These are phyloP conservation scores for Crenuchus spilurus DNA, from an alignment of 2,797 vertebrate genomes.

Conservation along the genomic window DNA sequence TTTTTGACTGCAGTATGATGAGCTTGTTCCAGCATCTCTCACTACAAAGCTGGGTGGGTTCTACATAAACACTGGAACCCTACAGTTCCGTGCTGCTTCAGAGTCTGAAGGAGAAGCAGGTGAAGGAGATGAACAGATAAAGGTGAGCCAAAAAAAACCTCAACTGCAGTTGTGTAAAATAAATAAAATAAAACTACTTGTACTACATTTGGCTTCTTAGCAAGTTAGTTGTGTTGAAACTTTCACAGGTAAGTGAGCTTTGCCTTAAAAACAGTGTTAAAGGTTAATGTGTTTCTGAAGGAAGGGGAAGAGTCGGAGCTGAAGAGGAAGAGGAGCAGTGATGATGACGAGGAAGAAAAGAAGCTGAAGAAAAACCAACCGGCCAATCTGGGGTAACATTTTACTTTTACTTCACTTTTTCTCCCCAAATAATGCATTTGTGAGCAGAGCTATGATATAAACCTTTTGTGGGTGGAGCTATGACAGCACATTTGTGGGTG, in stretches of 20 bases:
- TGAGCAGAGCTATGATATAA: constrained; percentile 28
- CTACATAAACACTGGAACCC: constrained; percentile 88
- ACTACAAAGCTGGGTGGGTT: constrained; percentile 88
- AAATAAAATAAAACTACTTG: too few relatives aligned
- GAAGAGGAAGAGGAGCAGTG: constrained; percentile 91
- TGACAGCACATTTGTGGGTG: too few relatives aligned
- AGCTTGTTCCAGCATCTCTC: constrained; percentile 87
- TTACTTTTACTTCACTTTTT: too few relatives aligned
- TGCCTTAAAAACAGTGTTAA: background rate
- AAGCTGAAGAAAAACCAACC: constrained; percentile 87
- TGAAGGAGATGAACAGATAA: constrained; percentile 21
- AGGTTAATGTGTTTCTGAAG: constrained; percentile 60
- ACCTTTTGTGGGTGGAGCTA: too few relatives aligned
- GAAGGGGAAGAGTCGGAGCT: constrained; percentile 81
- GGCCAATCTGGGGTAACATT: constrained; percentile 81
- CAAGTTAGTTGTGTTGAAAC: too few relatives aligned
- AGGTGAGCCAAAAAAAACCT: too few relatives aligned
- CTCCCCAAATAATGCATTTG: background rate
- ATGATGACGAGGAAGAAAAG: constrained; percentile 83
- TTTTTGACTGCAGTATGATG: constrained; percentile 74
- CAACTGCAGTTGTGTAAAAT: too few relatives aligned
- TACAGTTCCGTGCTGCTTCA: constrained; percentile 85
- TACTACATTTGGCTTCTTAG: too few relatives aligned
- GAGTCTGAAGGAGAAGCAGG: constrained; percentile 78
- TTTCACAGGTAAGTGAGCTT: too few relatives aligned